Conservation (phyloP, 2,797 vertebrate species). For the Carcharodon carcharias region DNA sequence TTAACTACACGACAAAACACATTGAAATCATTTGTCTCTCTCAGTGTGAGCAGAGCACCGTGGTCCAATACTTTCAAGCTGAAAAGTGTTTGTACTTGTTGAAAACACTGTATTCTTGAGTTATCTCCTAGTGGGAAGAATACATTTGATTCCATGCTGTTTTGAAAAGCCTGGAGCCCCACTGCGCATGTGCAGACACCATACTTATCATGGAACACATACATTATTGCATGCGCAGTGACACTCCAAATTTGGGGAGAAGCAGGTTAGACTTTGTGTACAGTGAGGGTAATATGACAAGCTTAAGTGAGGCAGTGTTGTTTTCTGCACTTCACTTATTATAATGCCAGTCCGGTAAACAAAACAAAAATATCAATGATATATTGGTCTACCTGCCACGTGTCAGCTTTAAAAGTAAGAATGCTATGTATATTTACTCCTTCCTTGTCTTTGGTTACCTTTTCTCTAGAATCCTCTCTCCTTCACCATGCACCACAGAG, state of each 20-base stretch:
- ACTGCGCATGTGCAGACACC: background rate
- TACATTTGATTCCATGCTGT: too few species aligned
- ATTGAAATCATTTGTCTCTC: background rate
- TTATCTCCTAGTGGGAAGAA: background rate
- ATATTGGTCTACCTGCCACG: background rate
- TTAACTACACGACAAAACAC: background rate
- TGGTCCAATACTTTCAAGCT: background rate
- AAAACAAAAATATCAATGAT: background rate
- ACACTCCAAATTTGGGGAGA: background rate
- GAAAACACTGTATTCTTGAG: background rate
- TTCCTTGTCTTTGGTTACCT: background rate
- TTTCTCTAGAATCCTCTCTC: background rate
- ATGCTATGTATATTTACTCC: background rate
- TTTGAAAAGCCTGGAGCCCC: background rate
- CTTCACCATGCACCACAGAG: background rate
- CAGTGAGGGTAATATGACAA: background rate
- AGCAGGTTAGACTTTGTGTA: background rate
- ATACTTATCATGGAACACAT: background rate
- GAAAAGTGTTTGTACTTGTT: background rate
- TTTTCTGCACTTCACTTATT: background rate
- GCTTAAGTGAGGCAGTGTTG: background rate
- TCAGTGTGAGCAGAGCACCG: background rate
- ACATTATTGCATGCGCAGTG: background rate
- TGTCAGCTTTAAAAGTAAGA: background rate
- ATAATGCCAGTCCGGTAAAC: background rate